Base-by-base conservation (phyloP, 2,888 invertebrate genomes). In the Druceiella hillmani region DNA sequence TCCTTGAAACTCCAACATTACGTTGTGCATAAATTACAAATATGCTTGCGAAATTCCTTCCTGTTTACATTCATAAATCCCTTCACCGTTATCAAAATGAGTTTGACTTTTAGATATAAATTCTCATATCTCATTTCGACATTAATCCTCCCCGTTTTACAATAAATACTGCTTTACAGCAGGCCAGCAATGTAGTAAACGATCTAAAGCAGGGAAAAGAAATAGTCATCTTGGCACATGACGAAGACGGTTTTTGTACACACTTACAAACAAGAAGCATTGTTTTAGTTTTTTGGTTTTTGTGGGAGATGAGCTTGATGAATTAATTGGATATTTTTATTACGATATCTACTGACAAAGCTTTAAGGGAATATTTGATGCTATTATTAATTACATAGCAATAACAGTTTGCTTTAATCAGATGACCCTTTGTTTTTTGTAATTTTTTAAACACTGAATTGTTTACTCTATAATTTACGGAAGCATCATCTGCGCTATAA, bases 381-480 rank as follows among this genome's bases (percentile, higher is more conserved):
- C 40, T 40, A 38, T 40, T 43, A 26, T 43, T 28, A 12, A 40
- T 28, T 2, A 43, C 33, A 28, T 43, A 40, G 16, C 37, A 43
- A n/a, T 43, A 35, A 35, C 43, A 43, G 27, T 43, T 43, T 3
- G 40, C 40, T 10, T 43, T 43, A 6, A 40, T 28, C 2, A 43
- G 22, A 43, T 43, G 17, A 32, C 36, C 17, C 15, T 38, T 38
- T 13, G n/a, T n/a, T 6, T 30, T 12, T 13, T 30, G 14, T 13
- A 30, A 13, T 14, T 30, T 30, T 14, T 30, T 15, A 17, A 12
- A 29, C 11, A 29, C 29, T 16, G 29, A 29, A 29, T 29, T 29
- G 13, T 29, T 6, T n/a, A n/a, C n/a, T n/a, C n/a, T 10, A 13
- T 5, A 38, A 34, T 42, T 38, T 2, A 36, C 36, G 7, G 38